These are phyloP conservation scores for Bos indicus DNA, from an alignment of 2,113 vertebrate genomes.

Conservation along the genomic window DNA sequence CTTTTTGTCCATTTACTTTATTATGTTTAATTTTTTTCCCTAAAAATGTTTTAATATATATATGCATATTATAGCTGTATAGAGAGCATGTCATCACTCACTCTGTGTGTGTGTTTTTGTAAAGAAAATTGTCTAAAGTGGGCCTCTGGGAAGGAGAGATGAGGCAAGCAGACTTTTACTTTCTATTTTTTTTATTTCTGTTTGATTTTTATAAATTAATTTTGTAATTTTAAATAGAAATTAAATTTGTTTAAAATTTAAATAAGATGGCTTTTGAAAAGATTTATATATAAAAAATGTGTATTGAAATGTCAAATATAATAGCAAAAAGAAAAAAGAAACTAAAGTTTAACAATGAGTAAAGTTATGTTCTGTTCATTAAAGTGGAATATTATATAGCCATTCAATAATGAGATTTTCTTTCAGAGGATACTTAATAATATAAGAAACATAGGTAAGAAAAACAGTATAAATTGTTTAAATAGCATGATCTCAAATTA, in stretches of 20 bases:
- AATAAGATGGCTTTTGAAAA: background rate
- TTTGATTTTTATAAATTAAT: background rate
- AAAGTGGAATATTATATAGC: background rate
- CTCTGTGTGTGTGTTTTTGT: background rate
- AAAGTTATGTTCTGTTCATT: background rate
- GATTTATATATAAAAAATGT: background rate
- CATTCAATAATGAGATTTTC: background rate
- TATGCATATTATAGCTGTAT: background rate
- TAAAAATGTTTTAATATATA: background rate
- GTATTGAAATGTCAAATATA: background rate
- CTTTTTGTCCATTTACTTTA: background rate
- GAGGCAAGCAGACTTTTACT: background rate
- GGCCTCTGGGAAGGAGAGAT: background rate
- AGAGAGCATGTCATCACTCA: background rate
- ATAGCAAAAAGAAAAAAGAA: background rate
- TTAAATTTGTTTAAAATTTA: background rate
- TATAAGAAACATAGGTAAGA: background rate
- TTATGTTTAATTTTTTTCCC: background rate
- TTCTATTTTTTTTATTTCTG: background rate
- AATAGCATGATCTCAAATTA: background rate
- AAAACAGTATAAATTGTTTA: background rate
- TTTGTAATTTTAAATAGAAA: background rate
- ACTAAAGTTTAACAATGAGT: background rate
- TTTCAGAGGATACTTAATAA: background rate
- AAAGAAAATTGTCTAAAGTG: background rate